These are phyloP conservation scores for Zosterops lateralis DNA, from an alignment of 2,113 vertebrate genomes.

Conservation along the genomic window DNA sequence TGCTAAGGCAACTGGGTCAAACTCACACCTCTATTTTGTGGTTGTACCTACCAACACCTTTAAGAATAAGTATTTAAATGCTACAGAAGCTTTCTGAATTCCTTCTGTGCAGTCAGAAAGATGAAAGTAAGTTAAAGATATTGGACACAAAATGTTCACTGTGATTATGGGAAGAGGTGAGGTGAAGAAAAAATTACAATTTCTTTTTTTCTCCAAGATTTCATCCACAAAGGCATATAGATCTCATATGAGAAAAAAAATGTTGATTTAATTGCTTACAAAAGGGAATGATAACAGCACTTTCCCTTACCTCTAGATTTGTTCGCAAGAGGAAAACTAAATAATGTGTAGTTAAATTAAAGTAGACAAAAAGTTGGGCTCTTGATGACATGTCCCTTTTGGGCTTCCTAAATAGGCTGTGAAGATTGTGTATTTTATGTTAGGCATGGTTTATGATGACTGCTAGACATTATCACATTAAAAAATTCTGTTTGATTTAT, in stretches of 20 bases:
- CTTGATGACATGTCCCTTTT: neutral
- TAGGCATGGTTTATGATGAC: neutral
- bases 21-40: neutral
- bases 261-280: neutral
- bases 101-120: neutral
- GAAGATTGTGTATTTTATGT: neutral
- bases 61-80: neutral
- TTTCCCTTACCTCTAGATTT: neutral
- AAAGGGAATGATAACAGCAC: neutral
- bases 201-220: neutral
- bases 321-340: neutral
- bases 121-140: neutral
- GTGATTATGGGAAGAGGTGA: neutral
- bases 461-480: neutral
- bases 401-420: neutral
- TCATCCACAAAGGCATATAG: neutral
- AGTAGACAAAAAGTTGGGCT: neutral
- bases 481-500: neutral
- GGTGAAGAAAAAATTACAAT: neutral
- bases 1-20: neutral
- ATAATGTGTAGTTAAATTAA: neutral
- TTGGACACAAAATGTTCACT: neutral
- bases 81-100: neutral
- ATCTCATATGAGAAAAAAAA: neutral
- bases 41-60: neutral